phyloP scores from a whole-genome alignment of 2,888 invertebrate species.

The Cryptophagus acutangulus region DNA sequence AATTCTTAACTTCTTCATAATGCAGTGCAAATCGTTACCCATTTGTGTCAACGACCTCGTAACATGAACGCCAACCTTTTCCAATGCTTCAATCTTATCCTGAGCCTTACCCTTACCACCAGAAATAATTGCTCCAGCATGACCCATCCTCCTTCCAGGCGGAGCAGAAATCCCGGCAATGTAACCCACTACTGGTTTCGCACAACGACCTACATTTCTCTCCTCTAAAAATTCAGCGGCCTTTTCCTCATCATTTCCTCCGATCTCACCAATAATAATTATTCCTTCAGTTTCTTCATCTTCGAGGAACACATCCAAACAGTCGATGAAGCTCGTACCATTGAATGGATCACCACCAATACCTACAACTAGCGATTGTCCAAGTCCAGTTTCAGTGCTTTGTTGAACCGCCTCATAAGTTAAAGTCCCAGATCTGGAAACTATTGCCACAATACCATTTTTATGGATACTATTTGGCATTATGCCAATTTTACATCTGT shows the following conservation, averaged over 20 bases:
- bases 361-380: slow-evolving; percentile 89
- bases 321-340: slow-evolving; percentile 80
- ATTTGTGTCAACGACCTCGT: slow-evolving; percentile 26
- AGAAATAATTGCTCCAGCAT: slow-evolving; percentile 98
- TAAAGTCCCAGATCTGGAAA: slow-evolving; percentile 58
- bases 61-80: slow-evolving; percentile 28
- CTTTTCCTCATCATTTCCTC: slow-evolving; percentile 92
- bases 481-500: slow-evolving; percentile 69
- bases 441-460: slow-evolving; percentile 66
- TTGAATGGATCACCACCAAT: slow-evolving; percentile 53
- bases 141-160: slow-evolving; percentile 96
- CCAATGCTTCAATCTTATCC: slow-evolving; percentile 30
- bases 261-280: slow-evolving; percentile 88
- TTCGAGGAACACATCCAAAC: slow-evolving; percentile 81
- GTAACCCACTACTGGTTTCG: slow-evolving; percentile 95
- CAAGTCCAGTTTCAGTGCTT: slow-evolving; percentile 68
- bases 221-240: slow-evolving; percentile 84
- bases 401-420: slow-evolving; percentile 76
- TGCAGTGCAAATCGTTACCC: slow-evolving; percentile 21
- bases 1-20: slow-evolving; percentile 15
- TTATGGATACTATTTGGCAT: slow-evolving; percentile 81
- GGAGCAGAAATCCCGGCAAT: slow-evolving; percentile 97
- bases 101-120: slow-evolving; percentile 67
- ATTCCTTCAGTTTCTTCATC: slow-evolving; percentile 93
- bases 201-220: slow-evolving; percentile 70